Conservation (phyloP, 2,113 vertebrate species). For the Hippopotamus amphibius region DNA sequence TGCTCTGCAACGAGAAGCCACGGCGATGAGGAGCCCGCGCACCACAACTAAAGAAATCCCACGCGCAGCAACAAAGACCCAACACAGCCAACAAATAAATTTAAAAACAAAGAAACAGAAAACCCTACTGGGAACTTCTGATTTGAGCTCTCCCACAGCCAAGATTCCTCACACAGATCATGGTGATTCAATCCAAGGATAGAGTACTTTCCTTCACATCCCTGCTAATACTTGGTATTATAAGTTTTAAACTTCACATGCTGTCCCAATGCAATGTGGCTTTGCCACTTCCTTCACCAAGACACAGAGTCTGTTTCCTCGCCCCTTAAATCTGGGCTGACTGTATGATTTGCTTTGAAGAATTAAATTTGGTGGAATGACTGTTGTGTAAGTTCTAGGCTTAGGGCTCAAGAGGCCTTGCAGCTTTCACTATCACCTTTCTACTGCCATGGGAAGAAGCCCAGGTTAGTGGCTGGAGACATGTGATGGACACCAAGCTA, state of each 20-base stretch:
- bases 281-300: not conserved
- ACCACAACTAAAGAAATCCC: too few relatives aligned
- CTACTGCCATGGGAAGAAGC: not conserved
- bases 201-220: not conserved
- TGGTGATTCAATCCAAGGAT: not conserved
- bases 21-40: too few relatives aligned
- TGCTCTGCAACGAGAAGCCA: too few relatives aligned
- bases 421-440: not conserved
- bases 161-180: not conserved
- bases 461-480: not conserved
- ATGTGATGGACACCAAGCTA: not conserved
- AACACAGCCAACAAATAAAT: too few relatives aligned
- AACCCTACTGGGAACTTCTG: not conserved
- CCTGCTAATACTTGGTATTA: not conserved
- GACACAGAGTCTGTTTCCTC: not conserved
- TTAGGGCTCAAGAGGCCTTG: not conserved
- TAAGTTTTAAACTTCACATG: not conserved
- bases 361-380: not conserved
- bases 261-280: not conserved
- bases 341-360: not conserved
- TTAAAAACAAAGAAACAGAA: not conserved
- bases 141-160: conserved; percentile 32
- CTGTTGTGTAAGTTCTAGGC: not conserved
- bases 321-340: not conserved
- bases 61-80: too few relatives aligned